phyloP scores from a whole-genome alignment of 2,888 invertebrate genomes.

The Acleris literana region DNA sequence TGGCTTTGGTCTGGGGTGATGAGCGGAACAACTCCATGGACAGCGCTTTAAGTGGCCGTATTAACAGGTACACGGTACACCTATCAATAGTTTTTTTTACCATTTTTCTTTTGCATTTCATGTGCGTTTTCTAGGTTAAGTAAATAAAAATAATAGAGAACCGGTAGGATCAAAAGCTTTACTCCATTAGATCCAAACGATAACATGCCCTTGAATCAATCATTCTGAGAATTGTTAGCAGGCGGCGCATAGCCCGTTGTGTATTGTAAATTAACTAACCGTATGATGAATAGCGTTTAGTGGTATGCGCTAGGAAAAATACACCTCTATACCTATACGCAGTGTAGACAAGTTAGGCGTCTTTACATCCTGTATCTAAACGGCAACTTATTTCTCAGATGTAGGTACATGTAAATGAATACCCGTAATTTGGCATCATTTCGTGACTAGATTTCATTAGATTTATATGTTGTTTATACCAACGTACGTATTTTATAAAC shows the following conservation, averaged over 20 bases:
- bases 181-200: constrained; percentile 21
- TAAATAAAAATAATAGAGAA: constrained; percentile 3
- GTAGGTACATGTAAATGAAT: constrained; percentile 11
- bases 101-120: not conserved
- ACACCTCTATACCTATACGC: constrained; percentile 19
- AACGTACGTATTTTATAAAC: constrained; percentile 2
- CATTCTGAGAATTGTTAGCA: constrained; percentile 42
- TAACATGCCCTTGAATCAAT: constrained; percentile 46
- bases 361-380: not conserved
- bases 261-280: constrained; percentile 68
- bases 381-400: constrained; percentile 8
- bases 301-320: constrained; percentile 58
- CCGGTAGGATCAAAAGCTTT: constrained; percentile 13
- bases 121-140: not conserved
- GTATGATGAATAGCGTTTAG: constrained; percentile 68
- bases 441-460: constrained; percentile 1
- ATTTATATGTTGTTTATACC: not conserved
- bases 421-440: constrained; percentile 8
- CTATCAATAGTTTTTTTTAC: not conserved
- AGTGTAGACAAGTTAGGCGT: not conserved
- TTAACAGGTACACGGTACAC: constrained; percentile 86
- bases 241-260: constrained; percentile 53
- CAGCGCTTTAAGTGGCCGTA: constrained; percentile 87
- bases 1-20: constrained; percentile 90
- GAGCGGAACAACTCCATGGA: constrained; percentile 86